Evolutionary conservation across 2,888 invertebrate species (phyloP).

Genomic region (Penaeus monodon): DNA sequence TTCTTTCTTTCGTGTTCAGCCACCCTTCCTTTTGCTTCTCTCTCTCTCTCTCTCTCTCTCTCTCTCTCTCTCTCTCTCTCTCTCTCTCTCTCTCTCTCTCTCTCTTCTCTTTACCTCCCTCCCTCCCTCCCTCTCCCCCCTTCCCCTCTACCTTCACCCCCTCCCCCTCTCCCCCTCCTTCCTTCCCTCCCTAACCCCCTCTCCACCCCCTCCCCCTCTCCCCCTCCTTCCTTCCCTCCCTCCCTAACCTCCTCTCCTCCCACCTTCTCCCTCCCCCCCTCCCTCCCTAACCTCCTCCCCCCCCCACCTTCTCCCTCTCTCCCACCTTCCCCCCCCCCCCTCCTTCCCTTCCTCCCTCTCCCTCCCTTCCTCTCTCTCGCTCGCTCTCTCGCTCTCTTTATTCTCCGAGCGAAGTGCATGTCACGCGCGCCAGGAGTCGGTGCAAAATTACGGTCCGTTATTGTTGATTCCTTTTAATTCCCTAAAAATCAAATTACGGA

Average conservation of each 20-base stretch:
- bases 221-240: neutral
- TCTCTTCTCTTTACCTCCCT: neutral
- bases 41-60: too few relatives aligned
- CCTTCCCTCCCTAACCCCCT: neutral
- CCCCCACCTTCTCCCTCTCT: neutral
- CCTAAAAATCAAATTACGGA: slow-evolving; percentile 19
- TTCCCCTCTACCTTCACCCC: neutral
- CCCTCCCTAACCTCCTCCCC: neutral
- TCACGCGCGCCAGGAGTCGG: too few relatives aligned
- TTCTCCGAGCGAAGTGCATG: too few relatives aligned
- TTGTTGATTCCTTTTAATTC: slow-evolving; percentile 24
- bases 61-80: neutral
- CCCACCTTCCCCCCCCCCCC: neutral
- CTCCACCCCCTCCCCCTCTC: neutral
- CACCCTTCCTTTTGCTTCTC: too few relatives aligned
- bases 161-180: neutral
- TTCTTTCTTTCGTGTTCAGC: too few relatives aligned
- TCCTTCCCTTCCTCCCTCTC: too few relatives aligned
- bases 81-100: neutral
- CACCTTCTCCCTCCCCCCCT: neutral
- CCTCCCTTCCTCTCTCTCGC: too few relatives aligned
- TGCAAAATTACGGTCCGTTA: slow-evolving; percentile 15
- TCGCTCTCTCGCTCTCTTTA: too few relatives aligned
- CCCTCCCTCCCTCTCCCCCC: neutral
- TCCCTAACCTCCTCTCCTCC: neutral